Evolutionary conservation across 2,113 vertebrate genomes (phyloP).

Genomic region (Chaetops frenatus): DNA sequence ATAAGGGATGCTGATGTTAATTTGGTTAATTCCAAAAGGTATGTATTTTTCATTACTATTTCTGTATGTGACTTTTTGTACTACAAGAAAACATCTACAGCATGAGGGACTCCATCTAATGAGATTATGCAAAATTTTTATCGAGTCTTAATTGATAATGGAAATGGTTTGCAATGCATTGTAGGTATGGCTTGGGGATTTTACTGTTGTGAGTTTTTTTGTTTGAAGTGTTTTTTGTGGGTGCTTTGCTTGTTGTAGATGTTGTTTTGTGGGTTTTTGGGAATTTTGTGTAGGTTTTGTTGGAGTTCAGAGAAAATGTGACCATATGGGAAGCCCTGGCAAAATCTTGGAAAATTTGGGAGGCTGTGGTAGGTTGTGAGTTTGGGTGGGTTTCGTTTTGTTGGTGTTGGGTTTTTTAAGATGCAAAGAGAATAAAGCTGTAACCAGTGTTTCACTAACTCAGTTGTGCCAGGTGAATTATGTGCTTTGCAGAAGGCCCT

Average conservation of each 20-base stretch:
- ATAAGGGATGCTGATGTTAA: not conserved
- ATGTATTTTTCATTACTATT: not conserved
- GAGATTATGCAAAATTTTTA: not conserved
- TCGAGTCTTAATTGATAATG: not conserved
- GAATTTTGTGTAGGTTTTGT: not conserved
- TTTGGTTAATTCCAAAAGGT: not conserved
- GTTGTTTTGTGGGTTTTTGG: not conserved
- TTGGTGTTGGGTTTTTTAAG: not conserved
- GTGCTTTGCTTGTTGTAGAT: not conserved
- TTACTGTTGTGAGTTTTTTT: not conserved
- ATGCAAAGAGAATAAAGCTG: not conserved
- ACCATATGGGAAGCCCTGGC: not conserved
- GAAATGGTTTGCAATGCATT: not conserved
- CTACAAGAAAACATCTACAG: not conserved
- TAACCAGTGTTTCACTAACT: not conserved
- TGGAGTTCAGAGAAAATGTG: not conserved
- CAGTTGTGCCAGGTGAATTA: not conserved
- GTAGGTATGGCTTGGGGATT: not conserved
- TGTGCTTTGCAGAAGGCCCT: not conserved
- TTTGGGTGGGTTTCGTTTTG: not conserved
- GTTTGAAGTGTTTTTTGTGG: not conserved
- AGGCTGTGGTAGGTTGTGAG: not conserved
- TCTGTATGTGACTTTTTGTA: not conserved
- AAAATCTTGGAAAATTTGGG: not conserved
- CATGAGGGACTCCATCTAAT: not conserved